These are phyloP conservation scores for Tipula lateralis DNA, from an alignment of 2,888 invertebrate genomes.

Conservation along the genomic window DNA sequence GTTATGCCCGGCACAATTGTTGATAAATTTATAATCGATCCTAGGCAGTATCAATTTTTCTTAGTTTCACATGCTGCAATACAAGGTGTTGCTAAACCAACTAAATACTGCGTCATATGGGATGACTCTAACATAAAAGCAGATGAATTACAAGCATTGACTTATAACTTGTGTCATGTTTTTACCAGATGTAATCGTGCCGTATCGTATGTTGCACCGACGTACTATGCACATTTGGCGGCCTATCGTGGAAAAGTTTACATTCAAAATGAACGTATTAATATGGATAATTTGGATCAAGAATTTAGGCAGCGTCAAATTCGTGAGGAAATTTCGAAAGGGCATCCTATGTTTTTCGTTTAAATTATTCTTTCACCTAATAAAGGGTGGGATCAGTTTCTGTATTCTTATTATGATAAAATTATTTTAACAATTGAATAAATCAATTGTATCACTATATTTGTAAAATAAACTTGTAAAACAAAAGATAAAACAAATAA, in stretches of 20 bases:
- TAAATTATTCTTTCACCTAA: slow-evolving; percentile 43
- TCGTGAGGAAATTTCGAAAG: slow-evolving; percentile 52
- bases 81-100: slow-evolving; percentile 78
- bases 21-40: slow-evolving; percentile 79
- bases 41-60: slow-evolving; percentile 83
- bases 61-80: slow-evolving; percentile 68
- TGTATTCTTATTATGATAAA: too few relatives aligned
- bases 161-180: slow-evolving; percentile 79
- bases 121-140: slow-evolving; percentile 69
- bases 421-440: too few relatives aligned
- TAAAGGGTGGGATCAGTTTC: neutral
- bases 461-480: too few relatives aligned
- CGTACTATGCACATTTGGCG: slow-evolving; percentile 83
- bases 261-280: slow-evolving; percentile 38
- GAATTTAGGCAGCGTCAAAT: slow-evolving; percentile 54
- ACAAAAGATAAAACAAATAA: too few relatives aligned
- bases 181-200: slow-evolving; percentile 78
- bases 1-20: slow-evolving; percentile 85
- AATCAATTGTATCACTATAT: too few relatives aligned
- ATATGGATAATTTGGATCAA: slow-evolving; percentile 48
- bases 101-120: slow-evolving; percentile 78
- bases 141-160: slow-evolving; percentile 71
- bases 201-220: slow-evolving; percentile 82
- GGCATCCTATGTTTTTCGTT: slow-evolving; percentile 67
- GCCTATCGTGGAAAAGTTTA: slow-evolving; percentile 61